Base-by-base conservation (phyloP, 2,888 invertebrate genomes). In the Prostheceraeus crozeri region DNA sequence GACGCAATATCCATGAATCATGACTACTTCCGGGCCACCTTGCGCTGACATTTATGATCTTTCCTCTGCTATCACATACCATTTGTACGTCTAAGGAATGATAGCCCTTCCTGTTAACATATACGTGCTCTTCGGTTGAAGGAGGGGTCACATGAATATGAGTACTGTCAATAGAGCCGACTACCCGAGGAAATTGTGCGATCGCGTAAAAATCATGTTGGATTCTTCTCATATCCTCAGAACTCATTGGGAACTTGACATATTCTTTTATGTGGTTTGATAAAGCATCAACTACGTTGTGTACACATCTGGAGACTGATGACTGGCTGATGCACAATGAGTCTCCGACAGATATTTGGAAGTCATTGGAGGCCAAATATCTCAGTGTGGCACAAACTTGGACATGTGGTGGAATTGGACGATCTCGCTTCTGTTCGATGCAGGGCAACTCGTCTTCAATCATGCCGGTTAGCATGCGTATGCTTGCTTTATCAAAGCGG, bases 21-120 rank as follows among this genome's bases (percentile, higher is more conserved):
- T 68, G 65, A 1, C 63, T 60, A n/a, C 61, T 51, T 1, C 68
- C 68, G 0, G 65, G 66, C 64, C 63, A 68, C 33, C 64, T 60
- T 3, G 57, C 67, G 14, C 60, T 60, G 14, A 64, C 52, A 48
- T 66, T 65, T 1, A 31, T 23, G 28, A 68, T 61, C 23, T 31
- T 14, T 4, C 51, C 46, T 1, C 64, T 57, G 8, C 8, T 27
- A 25, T 66, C 59, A 16, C 31, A 27, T 2, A 68, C 61, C 1
- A 65, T 63, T 61, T 68, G 67, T 2, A 63, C 46, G 46, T 69
- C 68, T 1, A 68, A 60, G 1, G 68, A 66, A 54, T 67, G 65
- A 35, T 30, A 65, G 1, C 52, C 16, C 57, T 68, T 68, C 28
- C 66, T 51, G 28, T 61, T 64, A 0, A 67, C 61, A 57, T 59